Evolutionary conservation across 2,888 invertebrate genomes (phyloP).

Genomic region (Agriopis leucophaearia): DNA sequence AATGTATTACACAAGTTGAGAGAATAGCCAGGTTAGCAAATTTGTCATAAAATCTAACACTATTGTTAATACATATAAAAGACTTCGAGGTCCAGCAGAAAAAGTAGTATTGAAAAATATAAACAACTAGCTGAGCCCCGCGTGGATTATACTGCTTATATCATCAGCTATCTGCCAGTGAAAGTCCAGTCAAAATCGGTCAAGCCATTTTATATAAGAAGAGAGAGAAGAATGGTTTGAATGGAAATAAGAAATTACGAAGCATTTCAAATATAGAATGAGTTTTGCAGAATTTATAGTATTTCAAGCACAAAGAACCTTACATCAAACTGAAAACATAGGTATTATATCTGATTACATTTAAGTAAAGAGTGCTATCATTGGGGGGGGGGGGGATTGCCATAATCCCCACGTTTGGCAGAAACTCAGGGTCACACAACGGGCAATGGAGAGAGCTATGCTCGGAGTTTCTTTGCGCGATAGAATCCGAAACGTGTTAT

Average conservation of each 20-base stretch:
- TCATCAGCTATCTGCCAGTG: no score
- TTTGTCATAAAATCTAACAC: conserved; percentile 10
- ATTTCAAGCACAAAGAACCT: background rate
- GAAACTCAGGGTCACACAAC: no score
- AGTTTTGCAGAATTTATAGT: background rate
- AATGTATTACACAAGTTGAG: conserved; percentile 15
- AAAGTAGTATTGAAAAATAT: background rate
- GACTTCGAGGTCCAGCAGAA: conserved; percentile 1
- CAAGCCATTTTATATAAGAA: no score
- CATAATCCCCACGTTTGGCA: no score
- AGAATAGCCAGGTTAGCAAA: conserved; percentile 11
- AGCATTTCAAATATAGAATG: background rate
- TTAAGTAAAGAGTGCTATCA: conserved; percentile 1
- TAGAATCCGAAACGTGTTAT: no score
- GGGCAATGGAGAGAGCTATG: no score
- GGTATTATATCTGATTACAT: background rate
- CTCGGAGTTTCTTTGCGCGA: no score
- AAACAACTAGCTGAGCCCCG: background rate
- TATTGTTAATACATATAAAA: conserved; percentile 9
- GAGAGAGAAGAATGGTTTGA: background rate
- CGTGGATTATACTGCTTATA: no score
- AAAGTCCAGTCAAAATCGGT: no score
- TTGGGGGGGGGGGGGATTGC: no score
- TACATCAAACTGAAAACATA: background rate
- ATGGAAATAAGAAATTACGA: background rate